A percentile compares a stretch with the other conserved stretches of the same genome.
These are phyloP conservation scores for Synergus itoensis DNA, from an alignment of 2,888 invertebrate species.

Conservation along the genomic window DNA sequence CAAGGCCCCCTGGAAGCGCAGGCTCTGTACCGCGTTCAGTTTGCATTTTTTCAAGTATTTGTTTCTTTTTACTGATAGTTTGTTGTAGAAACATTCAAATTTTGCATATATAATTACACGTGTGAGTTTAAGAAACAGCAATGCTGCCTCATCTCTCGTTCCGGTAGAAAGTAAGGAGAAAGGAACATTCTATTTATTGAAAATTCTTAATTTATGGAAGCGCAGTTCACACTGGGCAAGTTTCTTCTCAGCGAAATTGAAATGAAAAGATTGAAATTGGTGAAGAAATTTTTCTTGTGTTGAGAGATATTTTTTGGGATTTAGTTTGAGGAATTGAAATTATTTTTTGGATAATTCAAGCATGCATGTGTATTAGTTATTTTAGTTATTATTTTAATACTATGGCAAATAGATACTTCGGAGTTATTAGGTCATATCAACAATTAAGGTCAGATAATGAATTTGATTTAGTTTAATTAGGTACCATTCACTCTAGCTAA, in stretches of 20 bases:
- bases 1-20: slow-evolving; percentile 74
- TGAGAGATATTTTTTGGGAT: background rate
- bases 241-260: slow-evolving; percentile 27
- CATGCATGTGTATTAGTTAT: no score
- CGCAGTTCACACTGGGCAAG: slow-evolving; percentile 17
- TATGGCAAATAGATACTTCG: no score
- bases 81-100: background rate
- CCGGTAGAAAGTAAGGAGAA: slow-evolving; percentile 39
- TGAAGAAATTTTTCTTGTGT: background rate
- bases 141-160: slow-evolving; percentile 8
- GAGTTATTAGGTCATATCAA: background rate
- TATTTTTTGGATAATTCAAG: background rate
- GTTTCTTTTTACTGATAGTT: background rate
- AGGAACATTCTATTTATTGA: slow-evolving; percentile 34
- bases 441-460: background rate
- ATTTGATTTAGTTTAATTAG: slow-evolving; percentile 3
- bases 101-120: background rate
- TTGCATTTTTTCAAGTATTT: slow-evolving; percentile 21
- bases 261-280: background rate
- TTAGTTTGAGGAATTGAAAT: background rate
- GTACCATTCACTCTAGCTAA: background rate
- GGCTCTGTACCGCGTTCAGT: slow-evolving; percentile 55
- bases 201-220: slow-evolving; percentile 31
- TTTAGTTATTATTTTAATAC: no score
- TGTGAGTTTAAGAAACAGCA: background rate